Evolutionary conservation across 2,797 vertebrate genomes (phyloP).

Genomic region (Eutrigla gurnardus): DNA sequence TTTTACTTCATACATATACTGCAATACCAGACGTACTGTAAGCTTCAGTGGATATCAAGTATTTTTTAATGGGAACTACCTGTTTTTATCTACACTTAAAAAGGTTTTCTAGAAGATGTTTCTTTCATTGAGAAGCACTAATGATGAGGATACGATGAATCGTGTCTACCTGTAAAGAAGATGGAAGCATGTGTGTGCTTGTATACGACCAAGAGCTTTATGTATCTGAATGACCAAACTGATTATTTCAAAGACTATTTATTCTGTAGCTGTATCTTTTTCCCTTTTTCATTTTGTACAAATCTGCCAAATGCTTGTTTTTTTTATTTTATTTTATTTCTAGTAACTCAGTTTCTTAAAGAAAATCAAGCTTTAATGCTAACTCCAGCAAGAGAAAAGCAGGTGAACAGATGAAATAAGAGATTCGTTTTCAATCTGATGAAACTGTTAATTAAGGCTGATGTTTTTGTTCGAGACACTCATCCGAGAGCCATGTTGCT

Average conservation of each 20-base stretch:
- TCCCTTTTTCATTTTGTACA: constrained; percentile 56
- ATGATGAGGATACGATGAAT: constrained; percentile 44
- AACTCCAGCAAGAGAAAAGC: constrained; percentile 29
- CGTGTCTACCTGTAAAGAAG: constrained; percentile 43
- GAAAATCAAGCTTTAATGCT: constrained; percentile 19
- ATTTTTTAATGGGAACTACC: constrained; percentile 63
- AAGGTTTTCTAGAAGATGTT: constrained; percentile 53
- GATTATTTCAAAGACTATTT: constrained; percentile 40
- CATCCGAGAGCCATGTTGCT: constrained; percentile 46
- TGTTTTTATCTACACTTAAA: constrained; percentile 66
- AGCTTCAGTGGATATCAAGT: constrained; percentile 56
- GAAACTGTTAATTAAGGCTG: constrained; percentile 22
- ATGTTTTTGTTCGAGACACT: constrained; percentile 27
- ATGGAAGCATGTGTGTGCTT: constrained; percentile 70
- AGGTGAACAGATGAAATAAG: constrained; percentile 20
- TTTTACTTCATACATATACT: constrained; percentile 58
- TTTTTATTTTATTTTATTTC: constrained; percentile 16
- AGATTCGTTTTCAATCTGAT: constrained; percentile 26
- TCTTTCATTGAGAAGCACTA: constrained; percentile 54
- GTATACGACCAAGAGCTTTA: constrained; percentile 60
- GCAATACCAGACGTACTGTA: constrained; percentile 71
- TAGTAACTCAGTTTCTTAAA: constrained; percentile 28
- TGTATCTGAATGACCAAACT: constrained; percentile 49
- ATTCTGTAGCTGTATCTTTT: constrained; percentile 35
- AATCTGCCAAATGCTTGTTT: constrained; percentile 47